phyloP scores from a whole-genome alignment of 2,113 vertebrate species.

The Halichoerus grypus region DNA sequence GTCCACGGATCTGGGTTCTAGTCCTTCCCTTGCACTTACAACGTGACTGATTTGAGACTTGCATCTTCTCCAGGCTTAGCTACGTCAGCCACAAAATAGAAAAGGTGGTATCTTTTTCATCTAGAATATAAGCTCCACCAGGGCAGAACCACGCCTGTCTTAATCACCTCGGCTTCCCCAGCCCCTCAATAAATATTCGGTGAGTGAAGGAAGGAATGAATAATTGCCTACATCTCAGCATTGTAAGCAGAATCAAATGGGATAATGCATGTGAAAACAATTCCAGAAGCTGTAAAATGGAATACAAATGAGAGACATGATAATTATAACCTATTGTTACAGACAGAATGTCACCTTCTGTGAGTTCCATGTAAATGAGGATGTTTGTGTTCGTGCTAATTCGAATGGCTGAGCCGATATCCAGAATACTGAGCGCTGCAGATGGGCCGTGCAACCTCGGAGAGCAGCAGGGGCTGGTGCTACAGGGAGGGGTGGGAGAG shows the following conservation, averaged over 20 bases:
- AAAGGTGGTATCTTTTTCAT: not conserved
- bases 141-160: constrained; percentile 10
- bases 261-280: constrained; percentile 71
- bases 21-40: not conserved
- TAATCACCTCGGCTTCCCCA: not conserved
- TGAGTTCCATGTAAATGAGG: constrained; percentile 80
- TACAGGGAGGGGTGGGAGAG: not conserved
- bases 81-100: not conserved
- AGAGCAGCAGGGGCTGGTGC: not conserved
- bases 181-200: constrained; percentile 26
- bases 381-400: constrained; percentile 72
- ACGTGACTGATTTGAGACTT: not conserved
- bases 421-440: constrained; percentile 63
- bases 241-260: constrained; percentile 62
- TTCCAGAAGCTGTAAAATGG: constrained; percentile 75
- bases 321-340: constrained; percentile 83
- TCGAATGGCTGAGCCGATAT: constrained; percentile 52
- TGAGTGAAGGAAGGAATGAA: constrained; percentile 43
- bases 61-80: not conserved
- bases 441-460: not conserved
- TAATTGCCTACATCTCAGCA: constrained; percentile 58
- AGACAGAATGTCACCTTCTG: constrained; percentile 83
- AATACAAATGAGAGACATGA: constrained; percentile 81
- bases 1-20: not conserved
- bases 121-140: constrained; percentile 49